Evolutionary conservation across 1,140 invertebrate species (phyloP).

Genomic region (Cherax quadricarinatus): DNA sequence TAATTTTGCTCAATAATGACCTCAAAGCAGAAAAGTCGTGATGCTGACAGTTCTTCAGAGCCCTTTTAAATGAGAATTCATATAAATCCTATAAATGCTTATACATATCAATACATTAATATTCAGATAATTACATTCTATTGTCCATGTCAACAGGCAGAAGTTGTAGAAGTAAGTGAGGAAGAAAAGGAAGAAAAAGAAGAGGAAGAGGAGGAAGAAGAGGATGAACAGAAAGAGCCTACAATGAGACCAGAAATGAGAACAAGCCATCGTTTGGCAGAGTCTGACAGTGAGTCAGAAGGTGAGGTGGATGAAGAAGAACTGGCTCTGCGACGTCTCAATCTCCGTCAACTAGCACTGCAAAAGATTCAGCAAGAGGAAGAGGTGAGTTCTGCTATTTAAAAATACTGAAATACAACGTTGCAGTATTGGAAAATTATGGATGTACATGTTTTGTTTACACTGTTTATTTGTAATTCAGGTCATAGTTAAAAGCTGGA

Average conservation of each 20-base stretch:
- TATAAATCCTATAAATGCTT: too few species aligned
- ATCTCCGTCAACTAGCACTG: conserved; percentile 83
- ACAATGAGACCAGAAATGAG: conserved; percentile 71
- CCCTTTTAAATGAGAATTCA: too few species aligned
- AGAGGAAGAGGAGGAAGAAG: conserved; percentile 75
- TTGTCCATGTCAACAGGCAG: conserved; percentile 80
- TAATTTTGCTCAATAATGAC: too few species aligned
- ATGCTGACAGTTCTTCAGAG: too few species aligned
- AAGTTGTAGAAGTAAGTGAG: conserved; percentile 84
- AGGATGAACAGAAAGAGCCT: conserved; percentile 74
- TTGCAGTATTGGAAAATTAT: too few species aligned
- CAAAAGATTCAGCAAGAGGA: conserved; percentile 83
- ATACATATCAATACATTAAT: too few species aligned
- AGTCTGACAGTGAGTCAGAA: conserved; percentile 74
- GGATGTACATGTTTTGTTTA: too few species aligned
- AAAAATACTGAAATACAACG: not conserved
- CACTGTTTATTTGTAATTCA: too few species aligned
- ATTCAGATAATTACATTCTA: not conserved
- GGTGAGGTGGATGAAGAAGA: conserved; percentile 86
- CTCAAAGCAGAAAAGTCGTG: too few species aligned
- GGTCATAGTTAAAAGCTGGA: too few species aligned
- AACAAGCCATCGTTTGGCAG: conserved; percentile 67
- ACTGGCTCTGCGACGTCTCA: conserved; percentile 87
- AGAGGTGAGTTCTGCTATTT: conserved; percentile 67
- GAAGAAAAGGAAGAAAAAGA: conserved; percentile 74